Conservation (phyloP, 2,888 invertebrate genomes). For the Meta bourneti region DNA sequence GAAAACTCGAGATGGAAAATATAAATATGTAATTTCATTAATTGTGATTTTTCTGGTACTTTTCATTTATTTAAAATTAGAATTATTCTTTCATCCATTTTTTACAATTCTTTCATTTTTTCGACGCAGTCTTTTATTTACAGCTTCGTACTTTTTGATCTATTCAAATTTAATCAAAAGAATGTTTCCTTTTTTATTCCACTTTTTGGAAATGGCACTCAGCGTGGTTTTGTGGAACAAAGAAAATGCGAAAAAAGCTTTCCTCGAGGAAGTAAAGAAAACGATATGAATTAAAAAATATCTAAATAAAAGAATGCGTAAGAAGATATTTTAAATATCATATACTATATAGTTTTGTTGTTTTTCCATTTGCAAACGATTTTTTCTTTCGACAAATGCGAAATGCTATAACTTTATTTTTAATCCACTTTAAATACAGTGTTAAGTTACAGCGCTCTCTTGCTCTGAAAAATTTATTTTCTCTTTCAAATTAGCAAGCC, state of each 20-base stretch:
- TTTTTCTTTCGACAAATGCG: constrained; percentile 1
- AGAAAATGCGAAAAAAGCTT: not conserved
- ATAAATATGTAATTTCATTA: constrained; percentile 52
- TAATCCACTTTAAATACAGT: constrained; percentile 51
- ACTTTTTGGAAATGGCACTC: not conserved
- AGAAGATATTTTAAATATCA: constrained; percentile 7
- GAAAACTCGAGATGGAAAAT: not conserved
- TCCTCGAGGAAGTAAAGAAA: not conserved
- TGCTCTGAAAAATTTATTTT: constrained; percentile 32
- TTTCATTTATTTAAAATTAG: constrained; percentile 31
- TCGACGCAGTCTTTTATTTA: not conserved
- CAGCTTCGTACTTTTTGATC: constrained; percentile 20
- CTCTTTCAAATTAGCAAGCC: constrained; percentile 13
- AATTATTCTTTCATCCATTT: constrained; percentile 19
- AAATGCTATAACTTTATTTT: constrained; percentile 40
- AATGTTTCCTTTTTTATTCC: constrained; percentile 20
- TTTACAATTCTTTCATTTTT: not conserved
- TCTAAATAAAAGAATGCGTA: constrained; percentile 23
- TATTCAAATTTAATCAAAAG: constrained; percentile 63
- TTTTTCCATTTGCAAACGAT: not conserved
- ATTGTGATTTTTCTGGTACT: constrained; percentile 16
- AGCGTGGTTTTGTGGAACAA: constrained; percentile 19
- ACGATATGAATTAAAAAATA: not conserved
- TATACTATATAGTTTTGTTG: not conserved
- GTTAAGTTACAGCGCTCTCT: constrained; percentile 32